Percentiles rank a stretch among this genome's conserved stretches.
Conservation (phyloP, 2,888 invertebrate genomes). For the Lepeophtheirus nordmannii region DNA sequence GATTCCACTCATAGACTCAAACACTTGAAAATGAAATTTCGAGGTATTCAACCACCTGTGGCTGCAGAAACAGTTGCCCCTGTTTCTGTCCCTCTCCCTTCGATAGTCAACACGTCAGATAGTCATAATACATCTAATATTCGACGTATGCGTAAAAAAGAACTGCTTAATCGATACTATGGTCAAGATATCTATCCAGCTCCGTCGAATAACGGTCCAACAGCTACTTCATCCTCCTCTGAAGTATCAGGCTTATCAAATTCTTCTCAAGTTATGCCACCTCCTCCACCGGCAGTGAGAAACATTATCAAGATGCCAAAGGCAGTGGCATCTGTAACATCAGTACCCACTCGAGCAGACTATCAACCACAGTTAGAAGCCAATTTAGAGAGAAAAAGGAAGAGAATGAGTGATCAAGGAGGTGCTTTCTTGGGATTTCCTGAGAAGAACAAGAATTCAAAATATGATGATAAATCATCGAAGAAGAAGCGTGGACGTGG, state of each 20-base stretch:
- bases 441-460: conserved; percentile 26
- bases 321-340: conserved; percentile 73
- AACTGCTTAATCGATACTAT: conserved; percentile 63
- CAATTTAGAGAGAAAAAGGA: conserved; percentile 30
- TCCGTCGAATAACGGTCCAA: conserved; percentile 15
- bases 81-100: neutral
- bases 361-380: conserved; percentile 40
- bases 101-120: neutral
- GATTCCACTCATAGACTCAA: neutral
- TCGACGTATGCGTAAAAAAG: conserved; percentile 75
- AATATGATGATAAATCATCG: conserved; percentile 34
- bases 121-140: neutral
- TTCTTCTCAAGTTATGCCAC: neutral
- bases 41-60: neutral
- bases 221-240: neutral
- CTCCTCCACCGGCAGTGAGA: conserved; percentile 31
- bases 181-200: conserved; percentile 22
- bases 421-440: conserved; percentile 23
- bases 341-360: conserved; percentile 68
- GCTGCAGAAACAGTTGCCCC: conserved; percentile 8
- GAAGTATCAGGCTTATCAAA: neutral
- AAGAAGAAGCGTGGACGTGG: conserved; percentile 32
- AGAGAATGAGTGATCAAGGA: conserved; percentile 26
- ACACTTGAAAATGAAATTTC: conserved; percentile 19
- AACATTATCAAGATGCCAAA: conserved; percentile 68